Conservation (phyloP, 2,797 vertebrate species). For the Myotis findleyi region DNA sequence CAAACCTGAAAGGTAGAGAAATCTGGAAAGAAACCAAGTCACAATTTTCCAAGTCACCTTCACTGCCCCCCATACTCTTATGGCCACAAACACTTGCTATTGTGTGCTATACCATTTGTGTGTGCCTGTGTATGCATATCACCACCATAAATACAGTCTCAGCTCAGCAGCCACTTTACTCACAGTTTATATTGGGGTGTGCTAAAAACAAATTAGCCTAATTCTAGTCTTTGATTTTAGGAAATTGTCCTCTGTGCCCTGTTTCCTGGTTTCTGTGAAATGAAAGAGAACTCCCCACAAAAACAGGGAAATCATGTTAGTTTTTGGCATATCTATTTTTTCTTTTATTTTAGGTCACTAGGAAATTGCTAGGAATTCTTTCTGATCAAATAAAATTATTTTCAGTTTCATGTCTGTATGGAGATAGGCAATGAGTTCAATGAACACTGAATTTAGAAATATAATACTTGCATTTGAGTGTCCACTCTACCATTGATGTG, state of each 20-base stretch:
- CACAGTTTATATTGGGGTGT: not conserved
- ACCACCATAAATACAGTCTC: not conserved
- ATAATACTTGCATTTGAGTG: not conserved
- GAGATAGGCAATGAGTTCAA: not conserved
- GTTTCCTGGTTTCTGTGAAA: not conserved
- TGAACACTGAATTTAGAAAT: not conserved
- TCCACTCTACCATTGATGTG: not conserved
- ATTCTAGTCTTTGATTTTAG: not conserved
- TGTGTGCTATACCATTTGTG: not conserved
- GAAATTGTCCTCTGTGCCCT: not conserved
- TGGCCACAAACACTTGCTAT: not conserved
- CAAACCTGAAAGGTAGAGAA: not conserved
- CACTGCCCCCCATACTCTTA: not conserved
- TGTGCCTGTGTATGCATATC: not conserved
- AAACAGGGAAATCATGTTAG: not conserved
- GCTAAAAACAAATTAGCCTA: not conserved
- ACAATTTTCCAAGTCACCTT: not conserved
- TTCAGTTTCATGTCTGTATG: not conserved
- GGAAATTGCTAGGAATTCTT: not conserved
- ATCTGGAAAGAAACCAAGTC: not conserved
- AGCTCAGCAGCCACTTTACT: not conserved
- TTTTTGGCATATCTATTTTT: not conserved
- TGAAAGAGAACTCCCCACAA: not conserved
- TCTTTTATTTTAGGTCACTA: not conserved
- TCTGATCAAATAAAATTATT: not conserved